phyloP scores from a whole-genome alignment of 2,888 invertebrate genomes.

The Thyatira batis region DNA sequence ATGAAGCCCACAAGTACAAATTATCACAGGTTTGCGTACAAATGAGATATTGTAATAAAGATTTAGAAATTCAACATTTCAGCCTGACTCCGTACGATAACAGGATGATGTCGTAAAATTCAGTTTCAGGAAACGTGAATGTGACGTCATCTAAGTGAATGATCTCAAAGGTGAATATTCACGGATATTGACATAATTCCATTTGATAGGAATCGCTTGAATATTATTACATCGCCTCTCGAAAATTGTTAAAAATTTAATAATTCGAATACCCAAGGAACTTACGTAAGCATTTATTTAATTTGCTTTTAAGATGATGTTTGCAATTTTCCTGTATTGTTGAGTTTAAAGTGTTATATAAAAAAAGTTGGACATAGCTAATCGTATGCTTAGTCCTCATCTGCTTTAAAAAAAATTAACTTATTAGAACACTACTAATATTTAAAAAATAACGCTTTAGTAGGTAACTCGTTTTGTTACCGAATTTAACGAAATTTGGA shows the following conservation, averaged over 20 bases:
- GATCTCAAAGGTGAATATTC: slow-evolving; percentile 11
- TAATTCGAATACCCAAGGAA: too few relatives aligned
- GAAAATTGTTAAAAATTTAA: not conserved
- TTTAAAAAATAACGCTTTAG: too few relatives aligned
- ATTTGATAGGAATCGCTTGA: slow-evolving; percentile 16
- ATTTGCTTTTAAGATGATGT: not conserved
- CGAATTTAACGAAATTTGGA: too few relatives aligned
- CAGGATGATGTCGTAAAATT: slow-evolving; percentile 53
- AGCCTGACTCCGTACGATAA: slow-evolving; percentile 48
- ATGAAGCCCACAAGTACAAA: slow-evolving; percentile 1
- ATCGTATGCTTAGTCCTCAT: too few relatives aligned
- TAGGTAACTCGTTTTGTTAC: too few relatives aligned
- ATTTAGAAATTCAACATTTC: slow-evolving; percentile 28
- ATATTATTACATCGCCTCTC: slow-evolving; percentile 8
- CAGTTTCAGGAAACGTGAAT: slow-evolving; percentile 39
- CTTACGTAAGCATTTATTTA: too few relatives aligned
- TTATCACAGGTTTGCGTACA: slow-evolving; percentile 22
- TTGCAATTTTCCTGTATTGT: too few relatives aligned
- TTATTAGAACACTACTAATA: too few relatives aligned
- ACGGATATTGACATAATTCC: slow-evolving; percentile 26
- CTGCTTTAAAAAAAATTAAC: too few relatives aligned
- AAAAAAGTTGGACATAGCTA: too few relatives aligned
- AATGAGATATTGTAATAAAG: slow-evolving; percentile 34
- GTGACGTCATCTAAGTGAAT: slow-evolving; percentile 31
- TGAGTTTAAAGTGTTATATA: too few relatives aligned